Conservation (phyloP, 1,140 invertebrate species). For the Gonatopus flavifemur region DNA sequence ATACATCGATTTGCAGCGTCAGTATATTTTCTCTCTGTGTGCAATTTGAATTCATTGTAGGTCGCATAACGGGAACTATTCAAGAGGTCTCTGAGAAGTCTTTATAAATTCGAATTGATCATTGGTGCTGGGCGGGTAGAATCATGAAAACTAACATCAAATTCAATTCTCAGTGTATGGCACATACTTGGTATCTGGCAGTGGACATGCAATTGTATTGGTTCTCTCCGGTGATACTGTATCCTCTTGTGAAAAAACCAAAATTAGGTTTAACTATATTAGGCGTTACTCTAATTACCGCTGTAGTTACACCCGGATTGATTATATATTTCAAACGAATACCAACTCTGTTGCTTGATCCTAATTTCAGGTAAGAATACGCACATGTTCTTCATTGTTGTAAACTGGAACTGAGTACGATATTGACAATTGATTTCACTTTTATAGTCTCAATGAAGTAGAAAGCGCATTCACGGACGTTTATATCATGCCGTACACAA, state of each 20-base stretch:
- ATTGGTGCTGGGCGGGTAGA: too few relatives aligned
- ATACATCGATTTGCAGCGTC: too few relatives aligned
- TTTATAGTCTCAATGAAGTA: constrained; percentile 24
- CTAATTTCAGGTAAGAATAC: not conserved
- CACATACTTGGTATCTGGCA: constrained; percentile 62
- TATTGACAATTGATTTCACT: too few relatives aligned
- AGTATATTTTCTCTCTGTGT: too few relatives aligned
- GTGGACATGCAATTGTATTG: constrained; percentile 76
- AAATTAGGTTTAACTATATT: constrained; percentile 18
- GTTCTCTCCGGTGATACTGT: constrained; percentile 58
- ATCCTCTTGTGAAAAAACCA: constrained; percentile 33
- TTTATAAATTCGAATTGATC: too few relatives aligned
- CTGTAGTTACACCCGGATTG: not conserved
- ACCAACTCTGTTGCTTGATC: not conserved
- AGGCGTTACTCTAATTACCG: not conserved
- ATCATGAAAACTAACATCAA: too few relatives aligned
- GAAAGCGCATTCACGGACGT: constrained; percentile 28
- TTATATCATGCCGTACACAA: constrained; percentile 44
- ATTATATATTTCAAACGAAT: constrained; percentile 7
- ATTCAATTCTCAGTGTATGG: constrained; percentile 57
- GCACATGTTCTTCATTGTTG: too few relatives aligned
- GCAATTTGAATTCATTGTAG: too few relatives aligned
- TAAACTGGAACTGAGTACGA: too few relatives aligned
- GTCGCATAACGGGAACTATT: too few relatives aligned
- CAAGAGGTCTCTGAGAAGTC: too few relatives aligned